Conservation (phyloP, 2,888 invertebrate species). For the Dryobota labecula region DNA sequence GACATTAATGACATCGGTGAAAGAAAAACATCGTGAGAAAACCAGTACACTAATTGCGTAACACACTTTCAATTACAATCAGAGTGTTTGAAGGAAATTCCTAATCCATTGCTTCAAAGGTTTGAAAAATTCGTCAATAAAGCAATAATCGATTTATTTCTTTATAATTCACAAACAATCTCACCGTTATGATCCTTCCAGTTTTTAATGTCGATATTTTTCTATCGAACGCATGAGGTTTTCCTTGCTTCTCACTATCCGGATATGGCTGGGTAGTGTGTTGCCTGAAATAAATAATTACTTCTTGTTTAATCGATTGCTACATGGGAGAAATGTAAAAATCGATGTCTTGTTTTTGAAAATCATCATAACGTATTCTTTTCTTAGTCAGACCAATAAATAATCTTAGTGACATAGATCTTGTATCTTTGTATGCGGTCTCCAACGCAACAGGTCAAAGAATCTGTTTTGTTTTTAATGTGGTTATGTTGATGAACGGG, state of each 20-base stretch:
- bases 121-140: too few relatives aligned
- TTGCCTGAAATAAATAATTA: slow-evolving; percentile 15
- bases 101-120: too few relatives aligned
- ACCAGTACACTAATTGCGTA: too few relatives aligned
- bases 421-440: not conserved
- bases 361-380: not conserved
- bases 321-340: not conserved
- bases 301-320: not conserved
- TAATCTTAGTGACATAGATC: not conserved
- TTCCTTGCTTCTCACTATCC: slow-evolving; percentile 16
- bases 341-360: not conserved
- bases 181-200: not conserved
- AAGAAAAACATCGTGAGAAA: not conserved
- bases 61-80: too few relatives aligned
- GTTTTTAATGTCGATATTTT: not conserved
- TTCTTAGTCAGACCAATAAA: too few relatives aligned
- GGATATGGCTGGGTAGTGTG: slow-evolving; percentile 15
- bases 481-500: not conserved
- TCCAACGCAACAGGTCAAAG: not conserved
- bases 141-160: not conserved
- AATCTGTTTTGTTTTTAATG: not conserved
- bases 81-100: too few relatives aligned
- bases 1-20: not conserved
- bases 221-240: not conserved
- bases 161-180: not conserved